These are phyloP conservation scores for Petrolisthes manimaculis DNA, from an alignment of 2,888 invertebrate genomes.

Conservation along the genomic window DNA sequence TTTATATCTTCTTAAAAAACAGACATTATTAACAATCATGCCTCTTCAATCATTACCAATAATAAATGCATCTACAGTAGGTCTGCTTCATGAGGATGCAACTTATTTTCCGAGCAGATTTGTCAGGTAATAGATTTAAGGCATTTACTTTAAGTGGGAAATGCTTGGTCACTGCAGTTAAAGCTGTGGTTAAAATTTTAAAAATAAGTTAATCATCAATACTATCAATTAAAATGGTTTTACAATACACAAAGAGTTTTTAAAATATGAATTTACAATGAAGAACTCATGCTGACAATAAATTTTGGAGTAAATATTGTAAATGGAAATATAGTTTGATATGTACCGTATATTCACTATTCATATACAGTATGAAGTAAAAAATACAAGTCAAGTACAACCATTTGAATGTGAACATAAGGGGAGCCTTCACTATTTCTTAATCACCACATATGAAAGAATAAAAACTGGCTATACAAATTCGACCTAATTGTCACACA, in stretches of 20 bases:
- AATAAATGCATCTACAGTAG: conserved; percentile 43
- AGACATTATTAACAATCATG: conserved; percentile 48
- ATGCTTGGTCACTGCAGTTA: conserved; percentile 44
- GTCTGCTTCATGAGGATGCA: conserved; percentile 26
- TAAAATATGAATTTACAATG: no score
- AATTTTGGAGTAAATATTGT: no score
- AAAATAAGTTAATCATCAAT: neutral
- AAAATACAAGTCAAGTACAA: conserved; percentile 3
- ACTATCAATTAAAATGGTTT: conserved; percentile 11
- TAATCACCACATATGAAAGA: no score
- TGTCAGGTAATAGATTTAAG: conserved; percentile 53
- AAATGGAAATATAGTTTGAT: conserved; percentile 27
- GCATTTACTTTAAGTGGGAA: conserved; percentile 32
- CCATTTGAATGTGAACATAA: neutral
- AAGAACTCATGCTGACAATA: no score
- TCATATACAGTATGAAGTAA: neutral
- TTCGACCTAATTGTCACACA: neutral
- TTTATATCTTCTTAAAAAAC: conserved; percentile 30
- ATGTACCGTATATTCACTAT: conserved; percentile 35
- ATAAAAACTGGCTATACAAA: no score
- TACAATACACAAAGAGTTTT: no score
- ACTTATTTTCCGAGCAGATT: conserved; percentile 28
- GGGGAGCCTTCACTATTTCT: neutral
- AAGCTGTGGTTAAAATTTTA: conserved; percentile 30
- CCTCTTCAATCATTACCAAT: conserved; percentile 57